These are phyloP conservation scores for Polypedilum vanderplanki DNA, from an alignment of 1,140 invertebrate species.

Conservation along the genomic window DNA sequence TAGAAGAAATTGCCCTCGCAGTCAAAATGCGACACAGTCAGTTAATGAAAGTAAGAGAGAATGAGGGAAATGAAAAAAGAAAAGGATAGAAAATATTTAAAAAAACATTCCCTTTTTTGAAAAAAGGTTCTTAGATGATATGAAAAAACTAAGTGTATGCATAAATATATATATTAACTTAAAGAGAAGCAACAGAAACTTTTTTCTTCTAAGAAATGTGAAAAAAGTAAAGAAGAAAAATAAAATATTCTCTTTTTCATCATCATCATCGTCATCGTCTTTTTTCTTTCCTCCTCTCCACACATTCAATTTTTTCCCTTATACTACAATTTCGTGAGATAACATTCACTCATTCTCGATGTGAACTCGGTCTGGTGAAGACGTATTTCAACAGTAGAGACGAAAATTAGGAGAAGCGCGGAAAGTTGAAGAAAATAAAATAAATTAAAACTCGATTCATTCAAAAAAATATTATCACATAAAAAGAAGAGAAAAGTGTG, in stretches of 20 bases:
- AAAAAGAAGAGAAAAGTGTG: neutral
- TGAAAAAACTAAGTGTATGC: no score
- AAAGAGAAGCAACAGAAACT: neutral
- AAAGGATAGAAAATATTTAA: no score
- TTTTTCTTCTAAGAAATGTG: neutral
- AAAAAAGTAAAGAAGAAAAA: constrained; percentile 4
- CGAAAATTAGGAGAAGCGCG: neutral
- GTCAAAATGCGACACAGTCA: no score
- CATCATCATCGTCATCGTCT: neutral
- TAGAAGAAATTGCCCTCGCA: no score
- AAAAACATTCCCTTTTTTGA: no score
- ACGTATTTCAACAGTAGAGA: neutral
- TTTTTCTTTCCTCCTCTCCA: constrained; percentile 24
- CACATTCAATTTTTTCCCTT: constrained; percentile 9
- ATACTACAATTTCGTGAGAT: constrained; percentile 16
- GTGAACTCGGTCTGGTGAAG: constrained; percentile 11
- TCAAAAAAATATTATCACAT: neutral
- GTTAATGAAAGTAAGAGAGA: no score
- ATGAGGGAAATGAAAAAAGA: no score
- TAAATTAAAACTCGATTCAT: neutral
- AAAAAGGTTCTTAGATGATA: no score
- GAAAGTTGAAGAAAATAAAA: neutral
- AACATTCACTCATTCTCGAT: constrained; percentile 28
- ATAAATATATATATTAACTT: neutral
- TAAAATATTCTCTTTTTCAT: constrained; percentile 25